Percentiles rank a stretch among this genome's conserved stretches.
Evolutionary conservation across 2,888 invertebrate species (phyloP).

Genomic region (Dicyrtomina minuta): DNA sequence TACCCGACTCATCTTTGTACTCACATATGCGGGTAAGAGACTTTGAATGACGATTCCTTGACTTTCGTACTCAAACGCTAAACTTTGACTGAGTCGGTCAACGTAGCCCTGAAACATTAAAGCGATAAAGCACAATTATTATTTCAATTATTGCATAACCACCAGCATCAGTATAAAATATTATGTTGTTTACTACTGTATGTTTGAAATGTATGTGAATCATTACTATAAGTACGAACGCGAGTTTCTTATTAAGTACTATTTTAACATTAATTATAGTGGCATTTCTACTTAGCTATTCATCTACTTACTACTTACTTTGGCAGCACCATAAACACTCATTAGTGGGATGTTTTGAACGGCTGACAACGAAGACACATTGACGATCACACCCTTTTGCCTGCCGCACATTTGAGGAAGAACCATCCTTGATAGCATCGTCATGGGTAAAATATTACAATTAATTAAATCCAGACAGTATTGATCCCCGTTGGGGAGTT

Average conservation of each 20-base stretch:
- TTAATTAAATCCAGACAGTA: slow-evolving; percentile 69
- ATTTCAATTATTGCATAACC: too few species aligned
- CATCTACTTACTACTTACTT: too few species aligned
- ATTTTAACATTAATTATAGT: too few species aligned
- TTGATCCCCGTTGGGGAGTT: slow-evolving; percentile 60
- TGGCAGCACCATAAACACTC: slow-evolving; percentile 83
- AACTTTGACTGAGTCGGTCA: slow-evolving; percentile 74
- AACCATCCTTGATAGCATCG: slow-evolving; percentile 80
- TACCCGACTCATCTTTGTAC: slow-evolving; percentile 87
- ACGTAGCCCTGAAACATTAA: slow-evolving; percentile 76
- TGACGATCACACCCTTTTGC: slow-evolving; percentile 80
- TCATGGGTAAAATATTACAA: slow-evolving; percentile 76
- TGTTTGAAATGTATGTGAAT: too few species aligned
- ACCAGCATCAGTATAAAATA: too few species aligned
- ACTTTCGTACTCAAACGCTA: slow-evolving; percentile 72
- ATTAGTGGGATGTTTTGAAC: slow-evolving; percentile 78
- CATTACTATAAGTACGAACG: too few species aligned
- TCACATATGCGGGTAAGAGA: slow-evolving; percentile 82
- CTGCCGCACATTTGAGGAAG: slow-evolving; percentile 83
- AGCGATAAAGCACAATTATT: too few species aligned
- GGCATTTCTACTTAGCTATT: too few species aligned
- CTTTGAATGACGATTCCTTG: slow-evolving; percentile 77
- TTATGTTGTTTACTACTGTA: too few species aligned
- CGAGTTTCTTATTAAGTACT: too few species aligned
- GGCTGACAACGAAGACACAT: slow-evolving; percentile 81